Evolutionary conservation across 2,797 vertebrate genomes (phyloP), one percentile per base, ranked within the genome.

Genomic region (Chrysocyon brachyurus): DNA sequence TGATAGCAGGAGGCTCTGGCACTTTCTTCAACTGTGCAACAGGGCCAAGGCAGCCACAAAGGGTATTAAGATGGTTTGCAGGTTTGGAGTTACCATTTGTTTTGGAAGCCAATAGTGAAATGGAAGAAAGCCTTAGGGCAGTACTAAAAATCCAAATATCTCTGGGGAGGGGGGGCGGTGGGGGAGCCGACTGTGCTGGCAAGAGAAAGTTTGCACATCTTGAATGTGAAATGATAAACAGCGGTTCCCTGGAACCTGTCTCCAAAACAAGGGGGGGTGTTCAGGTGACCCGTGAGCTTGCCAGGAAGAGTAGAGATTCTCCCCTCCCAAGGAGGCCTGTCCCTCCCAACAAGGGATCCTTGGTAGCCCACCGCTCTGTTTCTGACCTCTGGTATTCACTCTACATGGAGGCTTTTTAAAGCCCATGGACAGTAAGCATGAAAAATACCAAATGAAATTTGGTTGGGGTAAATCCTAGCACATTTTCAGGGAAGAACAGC

Each of bases 401-500:
- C 68, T 31, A 12, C 3, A 4, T 5, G 40, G 78, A 77, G 75
- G 28, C 49, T 87, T 90, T 96, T 75, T 22, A 78, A 94, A 92
- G 72, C 19, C 15, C 10, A 6, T 0, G 86, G 92, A 59, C 33
- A 22, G 40, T 36, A 52, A 15, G 16, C 22, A 59, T 7, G 40
- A n/a, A n/a, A 73, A 66, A 78, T 87, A 88, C 83, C 93, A 72
- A 66, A 83, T 5, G 28, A 46, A 73, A 57, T 79, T 36, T 36
- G 72, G 56, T 68, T 91, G 66, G 54, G 70, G 81, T 92, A 57
- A 87, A 95, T 21, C 26, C 15, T 16, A 92, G 33, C 83, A 36
- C 68, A 56, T 89, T 96, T 96, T 89, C 92, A 64, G 78, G 46
- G 57, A 89, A 93, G 90, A 88, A 66, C 59, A 52, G 28, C 0